Evolutionary conservation across 2,888 invertebrate species (phyloP), one percentile per base, ranked within the genome.

Genomic region (Copidosoma aretas): DNA sequence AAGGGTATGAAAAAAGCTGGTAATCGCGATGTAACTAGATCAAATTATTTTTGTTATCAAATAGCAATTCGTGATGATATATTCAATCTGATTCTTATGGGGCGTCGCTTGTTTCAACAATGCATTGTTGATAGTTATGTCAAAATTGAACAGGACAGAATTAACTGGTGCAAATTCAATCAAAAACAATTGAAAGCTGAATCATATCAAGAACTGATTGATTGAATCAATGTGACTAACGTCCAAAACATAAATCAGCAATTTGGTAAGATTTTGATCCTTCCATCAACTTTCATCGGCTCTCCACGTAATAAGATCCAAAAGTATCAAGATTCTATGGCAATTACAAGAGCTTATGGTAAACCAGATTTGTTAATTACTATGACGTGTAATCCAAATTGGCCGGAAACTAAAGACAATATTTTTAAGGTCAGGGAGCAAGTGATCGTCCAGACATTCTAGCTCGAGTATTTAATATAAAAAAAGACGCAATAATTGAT

Each of bases 341-440:
- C n/a, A n/a, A n/a, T n/a, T n/a, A n/a, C n/a, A n/a, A n/a, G n/a
- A n/a, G n/a, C n/a, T n/a, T 32, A 72, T 77, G 84, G 84, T 17
- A 77, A 78, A 65, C 83, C 84, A 25, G 79, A 81, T 69, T 49
- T 49, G 24, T 49, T 60, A 17, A 46, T 60, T 12, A 60, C 60
- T 24, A 54, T 56, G 24, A 56, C 73, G 82, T 82, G 82, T 68
- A 84, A 84, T 75, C 82, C 82, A 4, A 78, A 78, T 65, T 84
- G 84, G 84, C 71, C 63, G 19, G 83, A 84, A 76, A 83, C 84
- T 17, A 57, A 51, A 32, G 75, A 78, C 54, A 78, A 80, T 72
- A 60, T 84, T 51, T 57, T 43, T 24, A 25, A 43, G 73, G 73
- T 21, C 75, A 81, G 74, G 64, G 69, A 65, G 65, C 77, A 15